These are phyloP conservation scores for Arion vulgaris DNA, from an alignment of 1,140 invertebrate genomes.

Conservation along the genomic window DNA sequence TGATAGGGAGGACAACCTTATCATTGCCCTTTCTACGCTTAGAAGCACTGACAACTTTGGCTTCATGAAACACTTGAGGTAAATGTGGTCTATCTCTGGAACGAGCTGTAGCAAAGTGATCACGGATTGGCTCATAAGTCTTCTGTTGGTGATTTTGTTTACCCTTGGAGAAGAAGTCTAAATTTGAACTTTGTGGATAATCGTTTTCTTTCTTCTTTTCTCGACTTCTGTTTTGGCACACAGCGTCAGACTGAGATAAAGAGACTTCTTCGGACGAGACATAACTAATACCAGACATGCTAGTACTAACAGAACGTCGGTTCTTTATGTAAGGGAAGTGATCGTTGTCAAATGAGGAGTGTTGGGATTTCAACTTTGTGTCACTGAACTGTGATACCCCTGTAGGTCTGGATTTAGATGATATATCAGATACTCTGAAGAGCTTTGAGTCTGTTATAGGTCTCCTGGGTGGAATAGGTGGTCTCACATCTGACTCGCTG, in stretches of 20 bases:
- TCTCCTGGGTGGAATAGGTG: background rate
- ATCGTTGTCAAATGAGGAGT: background rate
- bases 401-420: background rate
- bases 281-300: no score
- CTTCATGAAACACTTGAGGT: no score
- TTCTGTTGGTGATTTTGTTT: no score
- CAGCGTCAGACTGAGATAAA: no score
- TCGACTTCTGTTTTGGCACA: no score
- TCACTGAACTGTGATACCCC: background rate
- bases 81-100: no score
- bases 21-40: constrained; percentile 28
- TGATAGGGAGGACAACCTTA: background rate
- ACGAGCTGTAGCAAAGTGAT: no score
- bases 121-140: no score
- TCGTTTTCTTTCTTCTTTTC: no score
- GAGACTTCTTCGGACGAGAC: no score
- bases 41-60: background rate
- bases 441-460: background rate
- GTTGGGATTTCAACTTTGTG: background rate
- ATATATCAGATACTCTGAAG: background rate
- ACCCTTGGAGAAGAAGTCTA: no score
- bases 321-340: background rate
- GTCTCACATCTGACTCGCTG: background rate
- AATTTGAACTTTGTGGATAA: no score
- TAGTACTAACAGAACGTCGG: background rate